Evolutionary conservation across 2,797 vertebrate species (phyloP).

Genomic region (Okamejei kenojei): DNA sequence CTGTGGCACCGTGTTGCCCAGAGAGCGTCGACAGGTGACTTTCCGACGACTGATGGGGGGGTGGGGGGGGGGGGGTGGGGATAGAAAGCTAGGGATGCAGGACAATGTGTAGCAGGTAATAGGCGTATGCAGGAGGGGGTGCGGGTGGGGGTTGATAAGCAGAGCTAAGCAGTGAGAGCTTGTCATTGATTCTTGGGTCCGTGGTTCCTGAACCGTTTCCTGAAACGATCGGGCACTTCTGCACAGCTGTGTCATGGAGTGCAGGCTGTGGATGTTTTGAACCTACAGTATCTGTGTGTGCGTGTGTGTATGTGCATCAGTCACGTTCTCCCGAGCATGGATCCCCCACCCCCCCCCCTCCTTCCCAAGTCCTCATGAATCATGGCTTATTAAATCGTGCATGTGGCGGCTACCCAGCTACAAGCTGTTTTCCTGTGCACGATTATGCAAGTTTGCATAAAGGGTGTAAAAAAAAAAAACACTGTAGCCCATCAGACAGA

Average conservation of each 20-base stretch:
- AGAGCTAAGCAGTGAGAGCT: too few relatives aligned
- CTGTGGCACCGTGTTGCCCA: too few relatives aligned
- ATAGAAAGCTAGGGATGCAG: too few relatives aligned
- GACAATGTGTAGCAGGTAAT: too few relatives aligned
- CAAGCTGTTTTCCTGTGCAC: not conserved
- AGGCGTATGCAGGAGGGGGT: too few relatives aligned
- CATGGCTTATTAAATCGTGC: constrained; percentile 7
- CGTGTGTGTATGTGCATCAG: not conserved
- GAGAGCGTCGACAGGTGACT: too few relatives aligned
- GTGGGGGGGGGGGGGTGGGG: too few relatives aligned
- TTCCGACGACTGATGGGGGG: too few relatives aligned
- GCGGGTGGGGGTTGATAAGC: too few relatives aligned
- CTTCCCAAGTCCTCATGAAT: not conserved
- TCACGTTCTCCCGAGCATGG: not conserved
- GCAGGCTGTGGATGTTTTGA: not conserved
- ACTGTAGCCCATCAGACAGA: not conserved
- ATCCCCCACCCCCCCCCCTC: not conserved
- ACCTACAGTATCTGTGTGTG: not conserved
- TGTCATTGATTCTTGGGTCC: not conserved
- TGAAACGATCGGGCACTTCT: not conserved
- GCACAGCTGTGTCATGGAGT: not conserved
- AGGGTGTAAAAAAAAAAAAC: not conserved
- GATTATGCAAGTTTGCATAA: constrained; percentile 14
- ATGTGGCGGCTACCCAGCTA: not conserved
- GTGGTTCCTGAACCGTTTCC: not conserved